Percentiles rank a stretch among this genome's conserved stretches.
Conservation (phyloP, 37 sponge, comb jelly and placozoan species). For the Axinella damicornis region DNA sequence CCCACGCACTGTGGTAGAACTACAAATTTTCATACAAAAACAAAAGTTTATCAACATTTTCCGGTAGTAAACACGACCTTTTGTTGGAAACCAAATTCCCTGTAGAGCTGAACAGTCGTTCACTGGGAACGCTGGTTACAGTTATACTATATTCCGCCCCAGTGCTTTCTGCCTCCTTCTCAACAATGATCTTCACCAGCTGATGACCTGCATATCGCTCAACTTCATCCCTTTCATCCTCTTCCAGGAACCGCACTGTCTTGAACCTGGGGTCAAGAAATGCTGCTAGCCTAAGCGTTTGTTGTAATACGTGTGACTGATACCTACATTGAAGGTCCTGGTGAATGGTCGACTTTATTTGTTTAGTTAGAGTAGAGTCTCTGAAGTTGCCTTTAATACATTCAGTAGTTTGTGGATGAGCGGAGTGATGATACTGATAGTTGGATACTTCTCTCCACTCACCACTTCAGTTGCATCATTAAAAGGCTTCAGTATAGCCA, state of each 20-base stretch:
- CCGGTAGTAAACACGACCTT: neutral
- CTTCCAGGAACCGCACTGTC: neutral
- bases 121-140: neutral
- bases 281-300: neutral
- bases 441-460: conserved; percentile 32
- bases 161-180: too few relatives aligned
- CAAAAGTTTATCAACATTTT: neutral
- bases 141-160: too few relatives aligned
- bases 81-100: too few relatives aligned
- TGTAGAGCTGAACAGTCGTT: neutral
- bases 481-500: neutral
- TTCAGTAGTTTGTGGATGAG: neutral
- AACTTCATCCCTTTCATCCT: neutral
- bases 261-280: conserved; percentile 3
- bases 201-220: neutral
- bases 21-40: too few relatives aligned
- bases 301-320: neutral
- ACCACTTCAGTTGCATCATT: conserved; percentile 18
- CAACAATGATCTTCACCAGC: too few relatives aligned
- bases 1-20: too few relatives aligned
- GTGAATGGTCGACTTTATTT: neutral
- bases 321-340: neutral
- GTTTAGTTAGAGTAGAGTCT: neutral
- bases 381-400: neutral
- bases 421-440: conserved; percentile 2